Evolutionary conservation across 2,888 invertebrate species (phyloP).

Genomic region (Heteromyza rotundicornis): DNA sequence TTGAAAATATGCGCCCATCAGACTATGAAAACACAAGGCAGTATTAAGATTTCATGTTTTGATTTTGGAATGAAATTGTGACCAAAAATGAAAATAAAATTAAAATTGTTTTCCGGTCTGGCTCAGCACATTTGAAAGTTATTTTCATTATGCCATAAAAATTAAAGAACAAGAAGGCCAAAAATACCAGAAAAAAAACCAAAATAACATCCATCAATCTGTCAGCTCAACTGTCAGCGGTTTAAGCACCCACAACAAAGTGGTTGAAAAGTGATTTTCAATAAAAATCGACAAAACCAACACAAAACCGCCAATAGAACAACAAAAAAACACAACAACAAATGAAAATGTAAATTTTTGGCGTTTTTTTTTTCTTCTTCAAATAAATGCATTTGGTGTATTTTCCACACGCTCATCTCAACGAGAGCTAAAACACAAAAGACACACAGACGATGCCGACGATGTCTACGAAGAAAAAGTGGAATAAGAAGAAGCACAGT

Average conservation of each 20-base stretch:
- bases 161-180: too few relatives aligned
- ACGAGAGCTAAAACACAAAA: constrained; percentile 34
- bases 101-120: too few relatives aligned
- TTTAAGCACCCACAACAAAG: constrained; percentile 58
- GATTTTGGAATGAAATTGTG: too few relatives aligned
- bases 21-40: too few relatives aligned
- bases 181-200: too few relatives aligned
- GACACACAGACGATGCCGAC: constrained; percentile 13
- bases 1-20: too few relatives aligned
- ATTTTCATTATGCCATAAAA: background rate
- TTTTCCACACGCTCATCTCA: background rate
- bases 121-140: too few relatives aligned
- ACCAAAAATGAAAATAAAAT: too few relatives aligned
- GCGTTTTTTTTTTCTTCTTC: too few relatives aligned
- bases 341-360: constrained; percentile 33
- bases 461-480: too few relatives aligned
- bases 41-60: too few relatives aligned
- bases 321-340: background rate
- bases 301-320: constrained; percentile 1
- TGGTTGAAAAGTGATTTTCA: constrained; percentile 39
- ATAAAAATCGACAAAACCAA: constrained; percentile 21
- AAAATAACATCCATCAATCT: constrained; percentile 53
- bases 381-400: constrained; percentile 15
- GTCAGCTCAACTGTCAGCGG: constrained; percentile 54
- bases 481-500: too few relatives aligned